Conservation (phyloP, 2,888 invertebrate genomes). For the Eupithecia exiguata region DNA sequence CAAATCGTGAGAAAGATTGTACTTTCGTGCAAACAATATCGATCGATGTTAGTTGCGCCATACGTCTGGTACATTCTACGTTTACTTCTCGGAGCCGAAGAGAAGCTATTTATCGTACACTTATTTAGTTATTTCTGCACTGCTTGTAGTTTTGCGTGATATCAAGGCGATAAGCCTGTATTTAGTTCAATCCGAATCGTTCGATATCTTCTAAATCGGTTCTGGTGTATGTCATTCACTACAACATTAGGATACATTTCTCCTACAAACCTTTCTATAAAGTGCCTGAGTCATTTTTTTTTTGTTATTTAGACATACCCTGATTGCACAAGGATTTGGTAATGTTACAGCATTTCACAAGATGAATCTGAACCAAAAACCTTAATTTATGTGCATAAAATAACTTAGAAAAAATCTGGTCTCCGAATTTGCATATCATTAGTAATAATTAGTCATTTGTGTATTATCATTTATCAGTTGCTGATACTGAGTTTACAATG, state of each 20-base stretch:
- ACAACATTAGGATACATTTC: no score
- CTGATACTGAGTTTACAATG: not conserved
- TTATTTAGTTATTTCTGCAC: not conserved
- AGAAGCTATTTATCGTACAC: not conserved
- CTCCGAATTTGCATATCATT: not conserved
- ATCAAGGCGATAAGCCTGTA: not conserved
- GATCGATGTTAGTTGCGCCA: slow-evolving; percentile 43
- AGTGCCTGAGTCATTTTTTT: not conserved
- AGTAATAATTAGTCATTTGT: not conserved
- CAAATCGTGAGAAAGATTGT: not conserved
- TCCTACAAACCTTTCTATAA: no score
- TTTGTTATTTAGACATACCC: not conserved
- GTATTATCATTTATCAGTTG: not conserved
- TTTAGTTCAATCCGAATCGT: not conserved
- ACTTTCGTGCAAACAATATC: not conserved
- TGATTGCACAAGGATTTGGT: slow-evolving; percentile 1
- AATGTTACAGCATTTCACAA: not conserved
- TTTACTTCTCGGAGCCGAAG: not conserved
- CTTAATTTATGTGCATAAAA: not conserved
- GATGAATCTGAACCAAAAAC: not conserved
- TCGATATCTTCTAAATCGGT: not conserved
- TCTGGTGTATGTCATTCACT: not conserved
- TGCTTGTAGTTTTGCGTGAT: not conserved
- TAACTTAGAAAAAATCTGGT: not conserved
- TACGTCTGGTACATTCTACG: slow-evolving; percentile 14